phyloP scores from a whole-genome alignment of 2,797 vertebrate species.

The Chromis chromis region DNA sequence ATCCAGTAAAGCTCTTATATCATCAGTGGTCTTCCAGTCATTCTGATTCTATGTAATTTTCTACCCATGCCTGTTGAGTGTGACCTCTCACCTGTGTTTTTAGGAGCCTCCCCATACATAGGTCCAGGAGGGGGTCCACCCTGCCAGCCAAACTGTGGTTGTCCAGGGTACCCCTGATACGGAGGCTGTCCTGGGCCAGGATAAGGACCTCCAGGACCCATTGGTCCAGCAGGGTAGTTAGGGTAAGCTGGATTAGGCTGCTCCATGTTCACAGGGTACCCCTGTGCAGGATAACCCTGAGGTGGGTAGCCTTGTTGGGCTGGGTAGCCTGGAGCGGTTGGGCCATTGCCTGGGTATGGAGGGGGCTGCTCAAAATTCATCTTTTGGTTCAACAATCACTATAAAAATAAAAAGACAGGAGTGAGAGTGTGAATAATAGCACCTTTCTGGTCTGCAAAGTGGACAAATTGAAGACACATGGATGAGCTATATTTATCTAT shows the following conservation, averaged over 20 bases:
- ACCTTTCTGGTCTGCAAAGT: not conserved
- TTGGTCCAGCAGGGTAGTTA: constrained; percentile 73
- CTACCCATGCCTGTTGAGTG: not conserved
- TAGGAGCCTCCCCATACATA: constrained; percentile 90
- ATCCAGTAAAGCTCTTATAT: not conserved
- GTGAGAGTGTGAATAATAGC: not conserved
- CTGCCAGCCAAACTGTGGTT: constrained; percentile 90
- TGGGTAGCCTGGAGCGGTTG: constrained; percentile 88
- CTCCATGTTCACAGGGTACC: constrained; percentile 90
- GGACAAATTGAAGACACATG: not conserved
- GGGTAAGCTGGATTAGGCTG: constrained; percentile 83
- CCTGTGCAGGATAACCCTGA: constrained; percentile 88
- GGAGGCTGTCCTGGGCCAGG: constrained; percentile 82
- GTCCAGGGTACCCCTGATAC: constrained; percentile 83
- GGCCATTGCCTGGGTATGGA: constrained; percentile 89
- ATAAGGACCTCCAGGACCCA: constrained; percentile 79
- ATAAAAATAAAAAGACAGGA: constrained; percentile 60
- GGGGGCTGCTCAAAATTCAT: constrained; percentile 95
- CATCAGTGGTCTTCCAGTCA: not conserved
- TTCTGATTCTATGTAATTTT: not conserved
- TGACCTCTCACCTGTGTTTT: constrained; percentile 91
- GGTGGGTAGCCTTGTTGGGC: constrained; percentile 84
- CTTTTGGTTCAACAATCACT: constrained; percentile 70
- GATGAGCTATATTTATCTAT: not conserved
- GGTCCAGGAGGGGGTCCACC: constrained; percentile 88